Evolutionary conservation across 2,113 vertebrate species (phyloP).

Genomic region (Nestor notabilis): DNA sequence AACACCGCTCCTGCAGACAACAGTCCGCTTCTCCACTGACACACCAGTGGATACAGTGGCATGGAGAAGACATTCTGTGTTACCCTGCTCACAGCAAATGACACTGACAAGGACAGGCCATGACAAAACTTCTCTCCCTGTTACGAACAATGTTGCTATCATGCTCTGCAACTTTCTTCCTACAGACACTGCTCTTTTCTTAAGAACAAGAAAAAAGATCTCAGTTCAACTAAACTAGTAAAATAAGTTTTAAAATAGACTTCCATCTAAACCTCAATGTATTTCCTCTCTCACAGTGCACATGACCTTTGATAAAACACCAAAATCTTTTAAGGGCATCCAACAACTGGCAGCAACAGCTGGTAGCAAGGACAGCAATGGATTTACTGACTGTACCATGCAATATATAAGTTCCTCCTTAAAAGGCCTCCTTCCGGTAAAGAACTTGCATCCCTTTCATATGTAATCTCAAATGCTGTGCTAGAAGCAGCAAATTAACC

Average conservation of each 20-base stretch:
- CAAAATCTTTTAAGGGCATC: not conserved
- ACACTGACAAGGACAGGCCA: not conserved
- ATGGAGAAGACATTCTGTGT: not conserved
- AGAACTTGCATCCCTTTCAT: not conserved
- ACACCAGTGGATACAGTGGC: not conserved
- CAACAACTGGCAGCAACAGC: not conserved
- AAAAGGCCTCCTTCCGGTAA: not conserved
- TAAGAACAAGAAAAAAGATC: not conserved
- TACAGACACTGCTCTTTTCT: not conserved
- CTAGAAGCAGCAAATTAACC: not conserved
- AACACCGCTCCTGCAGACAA: rapidly evolving
- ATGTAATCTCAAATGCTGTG: not conserved
- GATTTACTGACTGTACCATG: not conserved
- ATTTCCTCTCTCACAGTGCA: not conserved
- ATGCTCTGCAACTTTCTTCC: not conserved
- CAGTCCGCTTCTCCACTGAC: not conserved
- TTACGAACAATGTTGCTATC: not conserved
- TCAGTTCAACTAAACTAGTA: not conserved
- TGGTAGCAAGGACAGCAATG: not conserved
- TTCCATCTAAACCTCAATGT: not conserved
- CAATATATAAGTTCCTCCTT: not conserved
- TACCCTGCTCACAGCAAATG: not conserved
- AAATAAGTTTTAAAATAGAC: not conserved
- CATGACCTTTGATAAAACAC: not conserved
- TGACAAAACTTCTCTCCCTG: not conserved